Evolutionary conservation across 2,797 vertebrate genomes (phyloP).

Genomic region (Selene dorsalis): DNA sequence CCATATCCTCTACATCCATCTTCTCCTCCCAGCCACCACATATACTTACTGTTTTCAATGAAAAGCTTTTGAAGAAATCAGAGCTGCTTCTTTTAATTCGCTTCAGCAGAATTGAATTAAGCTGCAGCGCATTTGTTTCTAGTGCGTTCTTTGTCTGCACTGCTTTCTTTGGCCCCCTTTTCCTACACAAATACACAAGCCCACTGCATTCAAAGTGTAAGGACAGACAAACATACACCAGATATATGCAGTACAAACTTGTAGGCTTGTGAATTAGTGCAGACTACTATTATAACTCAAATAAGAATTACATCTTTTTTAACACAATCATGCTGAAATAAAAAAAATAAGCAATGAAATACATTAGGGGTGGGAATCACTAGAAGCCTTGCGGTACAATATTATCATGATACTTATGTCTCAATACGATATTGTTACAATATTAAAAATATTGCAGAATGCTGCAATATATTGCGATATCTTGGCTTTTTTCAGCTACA

Average conservation of each 20-base stretch:
- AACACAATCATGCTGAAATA: not conserved
- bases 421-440: too few species aligned
- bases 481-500: too few species aligned
- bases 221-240: not conserved
- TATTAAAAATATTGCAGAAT: too few species aligned
- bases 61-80: conserved; percentile 61
- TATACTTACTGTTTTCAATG: conserved; percentile 32
- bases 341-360: not conserved
- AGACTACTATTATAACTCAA: not conserved
- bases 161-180: conserved; percentile 16
- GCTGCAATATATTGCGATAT: too few species aligned
- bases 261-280: not conserved
- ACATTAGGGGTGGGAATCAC: too few species aligned
- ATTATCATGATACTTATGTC: too few species aligned
- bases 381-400: too few species aligned
- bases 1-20: conserved; percentile 59
- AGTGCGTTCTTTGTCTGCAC: conserved; percentile 17
- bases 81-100: conserved; percentile 68
- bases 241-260: not conserved
- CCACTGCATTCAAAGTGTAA: not conserved
- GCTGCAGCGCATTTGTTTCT: conserved; percentile 56
- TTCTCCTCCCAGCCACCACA: conserved; percentile 31
- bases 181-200: conserved; percentile 11
- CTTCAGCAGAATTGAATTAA: conserved; percentile 65
- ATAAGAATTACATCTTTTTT: not conserved